Percentiles rank a stretch among this genome's conserved stretches.
These are phyloP conservation scores for Ptilonorhynchus violaceus DNA, from an alignment of 2,113 vertebrate genomes.

Conservation along the genomic window DNA sequence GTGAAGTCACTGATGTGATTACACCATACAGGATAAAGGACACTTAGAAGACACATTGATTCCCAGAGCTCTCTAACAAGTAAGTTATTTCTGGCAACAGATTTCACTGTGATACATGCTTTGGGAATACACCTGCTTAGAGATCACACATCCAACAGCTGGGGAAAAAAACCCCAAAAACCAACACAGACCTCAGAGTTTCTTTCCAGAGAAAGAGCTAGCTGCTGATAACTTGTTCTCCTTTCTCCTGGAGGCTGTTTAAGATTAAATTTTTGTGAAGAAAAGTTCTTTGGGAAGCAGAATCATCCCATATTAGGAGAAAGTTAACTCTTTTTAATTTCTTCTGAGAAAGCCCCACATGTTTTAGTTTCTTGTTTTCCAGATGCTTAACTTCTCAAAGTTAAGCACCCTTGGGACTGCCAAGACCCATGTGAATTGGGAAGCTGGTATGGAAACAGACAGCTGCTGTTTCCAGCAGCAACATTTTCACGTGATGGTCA, in stretches of 20 bases:
- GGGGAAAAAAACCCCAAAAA: neutral
- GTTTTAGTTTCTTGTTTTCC: neutral
- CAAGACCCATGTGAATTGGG: neutral
- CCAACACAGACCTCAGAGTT: neutral
- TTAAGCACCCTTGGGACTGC: neutral
- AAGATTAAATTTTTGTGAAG: neutral
- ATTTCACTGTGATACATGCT: neutral
- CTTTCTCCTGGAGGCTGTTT: neutral
- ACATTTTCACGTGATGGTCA: rapidly evolving
- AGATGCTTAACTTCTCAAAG: neutral
- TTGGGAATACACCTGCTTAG: neutral
- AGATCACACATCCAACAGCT: neutral
- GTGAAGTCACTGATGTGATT: neutral
- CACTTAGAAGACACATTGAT: neutral
- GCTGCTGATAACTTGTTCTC: neutral
- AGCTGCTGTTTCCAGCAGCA: neutral
- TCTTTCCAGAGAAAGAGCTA: neutral
- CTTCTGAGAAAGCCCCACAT: neutral
- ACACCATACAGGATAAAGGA: neutral
- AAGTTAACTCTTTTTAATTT: neutral
- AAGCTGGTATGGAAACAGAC: neutral
- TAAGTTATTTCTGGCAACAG: constrained; percentile 17
- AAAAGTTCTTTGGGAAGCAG: neutral
- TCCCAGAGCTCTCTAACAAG: neutral
- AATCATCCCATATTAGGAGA: neutral